Evolutionary conservation across 35 echinoderm and acorn worm genomes (phyloP), one percentile per base, ranked within the genome.

Genomic region (Heliocidaris tuberculata): DNA sequence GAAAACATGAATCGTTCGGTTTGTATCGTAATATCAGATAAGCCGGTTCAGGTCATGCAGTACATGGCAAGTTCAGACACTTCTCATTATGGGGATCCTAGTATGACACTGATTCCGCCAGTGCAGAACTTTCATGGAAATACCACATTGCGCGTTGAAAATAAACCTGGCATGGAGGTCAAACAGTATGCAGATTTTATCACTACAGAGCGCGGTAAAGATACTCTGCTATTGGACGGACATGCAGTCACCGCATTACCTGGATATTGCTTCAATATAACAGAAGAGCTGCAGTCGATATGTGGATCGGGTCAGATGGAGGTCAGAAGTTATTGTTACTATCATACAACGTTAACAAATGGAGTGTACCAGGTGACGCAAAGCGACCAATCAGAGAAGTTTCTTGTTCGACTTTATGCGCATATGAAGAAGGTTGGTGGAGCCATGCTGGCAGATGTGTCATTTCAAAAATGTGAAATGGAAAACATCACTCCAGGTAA

Each of bases 31-130:
- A 27, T 93, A 4, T 32, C 91, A 52, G n/a, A 93, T 48, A 93
- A 29, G 48, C 91, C 91, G 21, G 50, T 93, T 59, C 91, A 93
- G 27, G 91, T 93, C 13, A 59, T 93, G 47, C 91, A 93, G 50
- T 93, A 93, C 50, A 93, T 93, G 91, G 29, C 9, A 30, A 48
- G 48, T n/a, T 59, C 91, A 5, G 2, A 0, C 3, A 3, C 35
- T 16, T 0, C 2, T 30, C 5, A 93, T 9, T 31, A 24, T 4
- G 91, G 91, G 17, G 91, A 93, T 59, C 91, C 91, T 2, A 93
- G 91, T 59, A 93, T 93, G 91, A 93, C 27, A 13, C 30, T 93
- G 48, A 59, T 93, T 30, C 47, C 91, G 13, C 91, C 91, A 30
- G 49, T 29, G 31, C n/a, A 24, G 16, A 48, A 93, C 30, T 93